A percentile compares a stretch with the other conserved stretches of the same genome.
Conservation (phyloP, 2,113 vertebrate genomes). For the Calyptommatus sinebrachiatus region DNA sequence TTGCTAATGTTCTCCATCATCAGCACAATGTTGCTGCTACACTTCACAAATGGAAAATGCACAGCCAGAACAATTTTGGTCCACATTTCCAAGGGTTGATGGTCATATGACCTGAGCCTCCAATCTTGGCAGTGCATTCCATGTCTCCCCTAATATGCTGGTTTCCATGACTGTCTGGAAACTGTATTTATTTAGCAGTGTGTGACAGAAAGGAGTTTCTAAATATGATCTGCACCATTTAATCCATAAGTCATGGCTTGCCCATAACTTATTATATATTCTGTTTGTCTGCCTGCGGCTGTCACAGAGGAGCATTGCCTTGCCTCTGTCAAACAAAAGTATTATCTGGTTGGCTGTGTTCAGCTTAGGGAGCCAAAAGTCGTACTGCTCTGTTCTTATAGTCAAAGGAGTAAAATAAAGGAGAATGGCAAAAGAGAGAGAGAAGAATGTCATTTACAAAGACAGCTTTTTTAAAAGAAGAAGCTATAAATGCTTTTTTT, state of each 20-base stretch:
- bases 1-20: no score
- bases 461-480: background rate
- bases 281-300: background rate
- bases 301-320: background rate
- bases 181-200: background rate
- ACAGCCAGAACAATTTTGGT: no score
- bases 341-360: background rate
- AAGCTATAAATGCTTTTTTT: slow-evolving; percentile 1
- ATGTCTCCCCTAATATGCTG: no score
- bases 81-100: no score
- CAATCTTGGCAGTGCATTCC: no score
- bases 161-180: no score
- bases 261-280: background rate
- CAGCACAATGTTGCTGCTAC: no score
- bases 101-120: no score
- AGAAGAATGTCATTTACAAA: background rate
- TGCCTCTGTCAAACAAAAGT: background rate
- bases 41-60: no score
- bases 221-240: background rate
- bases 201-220: background rate
- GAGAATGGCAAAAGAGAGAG: background rate
- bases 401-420: slow-evolving; percentile 23
- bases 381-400: background rate
- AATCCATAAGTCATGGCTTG: background rate
- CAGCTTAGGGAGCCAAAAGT: background rate